These are phyloP conservation scores for Eublepharis macularius DNA, from an alignment of 2,113 vertebrate genomes.

Conservation along the genomic window DNA sequence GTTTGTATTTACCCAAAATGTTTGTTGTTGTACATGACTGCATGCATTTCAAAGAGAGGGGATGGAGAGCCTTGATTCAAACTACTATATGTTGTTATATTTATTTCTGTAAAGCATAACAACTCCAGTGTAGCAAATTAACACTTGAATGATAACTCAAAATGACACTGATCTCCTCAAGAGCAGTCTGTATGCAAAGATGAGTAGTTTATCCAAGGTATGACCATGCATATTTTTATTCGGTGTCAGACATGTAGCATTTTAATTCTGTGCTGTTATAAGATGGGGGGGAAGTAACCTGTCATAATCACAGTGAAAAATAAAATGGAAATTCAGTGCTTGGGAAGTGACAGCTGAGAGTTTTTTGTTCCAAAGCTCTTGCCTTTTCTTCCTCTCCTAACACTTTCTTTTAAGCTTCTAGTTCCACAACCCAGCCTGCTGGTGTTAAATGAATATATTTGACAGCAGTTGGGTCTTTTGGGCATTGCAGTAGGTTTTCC, in stretches of 20 bases:
- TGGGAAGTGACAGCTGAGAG: conserved; percentile 21
- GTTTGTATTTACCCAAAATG: not conserved
- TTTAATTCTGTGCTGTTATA: not conserved
- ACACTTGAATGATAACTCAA: not conserved
- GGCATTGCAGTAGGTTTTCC: conserved; percentile 80
- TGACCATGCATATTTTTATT: conserved; percentile 16
- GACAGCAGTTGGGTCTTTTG: conserved; percentile 80
- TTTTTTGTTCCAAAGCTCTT: conserved; percentile 62
- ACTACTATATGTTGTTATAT: not conserved
- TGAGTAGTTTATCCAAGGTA: not conserved
- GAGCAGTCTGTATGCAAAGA: not conserved
- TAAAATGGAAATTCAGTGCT: conserved; percentile 23
- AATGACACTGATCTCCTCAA: not conserved
- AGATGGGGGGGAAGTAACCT: not conserved
- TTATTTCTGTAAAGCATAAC: not conserved
- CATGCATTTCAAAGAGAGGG: not conserved
- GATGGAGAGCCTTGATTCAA: not conserved
- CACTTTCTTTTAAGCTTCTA: conserved; percentile 62
- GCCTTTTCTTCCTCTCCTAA: conserved; percentile 42
- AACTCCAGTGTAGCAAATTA: conserved; percentile 17
- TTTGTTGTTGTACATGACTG: not conserved
- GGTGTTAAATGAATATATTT: conserved; percentile 77
- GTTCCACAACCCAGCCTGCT: conserved; percentile 69
- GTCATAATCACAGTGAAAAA: not conserved
- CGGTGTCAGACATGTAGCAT: not conserved